Evolutionary conservation across 1,140 invertebrate genomes (phyloP), one percentile per base, ranked within the genome.

Genomic region (Meteorus sp.): DNA sequence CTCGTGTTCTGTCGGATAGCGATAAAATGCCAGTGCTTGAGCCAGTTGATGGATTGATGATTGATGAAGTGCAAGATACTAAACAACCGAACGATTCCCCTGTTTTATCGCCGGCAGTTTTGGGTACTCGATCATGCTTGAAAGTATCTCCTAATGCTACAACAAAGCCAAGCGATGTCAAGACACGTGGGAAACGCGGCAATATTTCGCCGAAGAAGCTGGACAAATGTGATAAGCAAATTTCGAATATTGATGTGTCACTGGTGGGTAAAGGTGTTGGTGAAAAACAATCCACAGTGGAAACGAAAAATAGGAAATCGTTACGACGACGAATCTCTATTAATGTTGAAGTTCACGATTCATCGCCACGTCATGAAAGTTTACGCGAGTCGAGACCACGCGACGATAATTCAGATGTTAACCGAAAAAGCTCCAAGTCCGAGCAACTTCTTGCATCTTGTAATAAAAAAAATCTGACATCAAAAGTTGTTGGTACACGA

Each of bases 1-100:
- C 64, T 1, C 63, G 67, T 9, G 6, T 71, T 5, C 65, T 70
- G 0, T 66, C 62, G 0, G 70, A 72, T 33, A 66, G 57, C 8
- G 73, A 75, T 13, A 75, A 68, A 50, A 74, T 71, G 69, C 68
- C 71, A 6, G 73, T 64, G 1, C 27, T 73, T 13, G 71, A 77
- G 19, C 63, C 62, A 8, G 66, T 56, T 0, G 48, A 54, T 15
- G 56, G 52, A 52, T 53, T 45, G 27, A 47, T 29, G 3, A 53
- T 27, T 6, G 29, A 45, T 1, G 57, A 66, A 0, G 62, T 67
- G 6, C 19, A 59, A 2, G 23, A 41, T 0, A 13, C 15, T 0
- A 63, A 68, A 15, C 66, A 64, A 19, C 48, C 54, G 0, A 69
- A 64, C 13, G 71, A 75, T 17, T 35, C 70, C 1, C 70, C 70